These are phyloP conservation scores for Drosophila neotestacea DNA, from an alignment of 2,888 invertebrate species.

Conservation along the genomic window DNA sequence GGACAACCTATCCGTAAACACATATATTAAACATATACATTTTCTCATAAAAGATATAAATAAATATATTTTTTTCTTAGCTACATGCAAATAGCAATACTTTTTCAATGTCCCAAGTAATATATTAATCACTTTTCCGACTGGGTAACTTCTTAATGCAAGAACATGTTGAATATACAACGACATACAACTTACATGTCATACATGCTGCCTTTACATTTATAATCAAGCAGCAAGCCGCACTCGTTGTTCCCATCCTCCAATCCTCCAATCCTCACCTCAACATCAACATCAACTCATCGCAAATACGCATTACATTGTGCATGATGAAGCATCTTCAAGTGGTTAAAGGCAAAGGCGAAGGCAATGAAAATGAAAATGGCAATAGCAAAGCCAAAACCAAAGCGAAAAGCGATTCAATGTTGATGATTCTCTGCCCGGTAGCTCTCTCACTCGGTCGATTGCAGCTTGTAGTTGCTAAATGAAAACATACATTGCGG, in stretches of 20 bases:
- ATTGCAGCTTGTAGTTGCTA: slow-evolving; percentile 75
- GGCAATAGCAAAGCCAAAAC: slow-evolving; percentile 35
- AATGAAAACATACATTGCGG: slow-evolving; percentile 78
- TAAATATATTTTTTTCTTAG: too few species aligned
- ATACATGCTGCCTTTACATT: slow-evolving; percentile 72
- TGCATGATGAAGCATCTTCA: slow-evolving; percentile 77
- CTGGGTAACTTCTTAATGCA: slow-evolving; percentile 34
- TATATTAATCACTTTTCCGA: slow-evolving; percentile 22
- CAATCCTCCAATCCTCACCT: slow-evolving; percentile 1
- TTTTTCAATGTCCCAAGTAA: neutral
- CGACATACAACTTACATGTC: slow-evolving; percentile 67
- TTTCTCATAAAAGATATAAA: too few species aligned
- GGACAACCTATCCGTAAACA: too few species aligned
- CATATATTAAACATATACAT: too few species aligned
- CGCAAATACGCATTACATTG: slow-evolving; percentile 56
- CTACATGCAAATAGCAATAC: neutral
- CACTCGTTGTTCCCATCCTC: slow-evolving; percentile 7
- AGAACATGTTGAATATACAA: slow-evolving; percentile 8
- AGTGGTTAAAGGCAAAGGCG: slow-evolving; percentile 45
- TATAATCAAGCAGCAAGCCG: slow-evolving; percentile 71
- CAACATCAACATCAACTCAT: slow-evolving; percentile 17
- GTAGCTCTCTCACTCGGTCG: slow-evolving; percentile 53
- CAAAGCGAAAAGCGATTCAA: slow-evolving; percentile 32
- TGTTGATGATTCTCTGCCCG: slow-evolving; percentile 49
- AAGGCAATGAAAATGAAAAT: neutral